Evolutionary conservation across 2,113 vertebrate species (phyloP).

Genomic region (Grantiella picta): DNA sequence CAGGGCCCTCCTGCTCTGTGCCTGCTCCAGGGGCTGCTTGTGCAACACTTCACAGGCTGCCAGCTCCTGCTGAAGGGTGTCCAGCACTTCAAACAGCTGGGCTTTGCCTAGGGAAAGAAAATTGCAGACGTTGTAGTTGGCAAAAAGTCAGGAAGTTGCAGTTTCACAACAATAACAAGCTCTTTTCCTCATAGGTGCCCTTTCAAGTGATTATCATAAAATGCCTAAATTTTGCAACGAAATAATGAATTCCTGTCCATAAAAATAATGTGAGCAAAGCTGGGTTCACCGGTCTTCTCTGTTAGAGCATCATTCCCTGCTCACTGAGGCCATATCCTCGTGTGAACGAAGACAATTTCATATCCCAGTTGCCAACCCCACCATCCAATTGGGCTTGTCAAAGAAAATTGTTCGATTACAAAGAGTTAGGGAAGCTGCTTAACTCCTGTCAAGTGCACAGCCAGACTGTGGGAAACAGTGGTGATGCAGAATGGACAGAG

Average conservation of each 20-base stretch:
- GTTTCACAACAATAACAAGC: not conserved
- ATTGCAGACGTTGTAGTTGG: not conserved
- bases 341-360: not conserved
- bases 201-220: not conserved
- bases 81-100: constrained; percentile 81
- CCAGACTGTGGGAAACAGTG: not conserved
- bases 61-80: constrained; percentile 84
- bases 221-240: not conserved
- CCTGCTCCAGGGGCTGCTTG: constrained; percentile 55
- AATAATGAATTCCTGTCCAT: not conserved
- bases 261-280: not conserved
- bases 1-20: constrained; percentile 64
- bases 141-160: not conserved
- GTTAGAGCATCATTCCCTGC: not conserved
- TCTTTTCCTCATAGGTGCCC: not conserved
- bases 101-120: constrained; percentile 72
- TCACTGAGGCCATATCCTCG: not conserved
- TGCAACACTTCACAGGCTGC: constrained; percentile 82
- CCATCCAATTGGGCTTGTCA: not conserved
- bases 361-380: not conserved
- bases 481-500: not conserved
- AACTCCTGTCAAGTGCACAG: not conserved
- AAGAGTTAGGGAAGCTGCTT: not conserved
- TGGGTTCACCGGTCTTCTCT: not conserved
- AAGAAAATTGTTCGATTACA: not conserved